phyloP scores from a whole-genome alignment of 2,113 vertebrate genomes.

The Xiphias gladius region DNA sequence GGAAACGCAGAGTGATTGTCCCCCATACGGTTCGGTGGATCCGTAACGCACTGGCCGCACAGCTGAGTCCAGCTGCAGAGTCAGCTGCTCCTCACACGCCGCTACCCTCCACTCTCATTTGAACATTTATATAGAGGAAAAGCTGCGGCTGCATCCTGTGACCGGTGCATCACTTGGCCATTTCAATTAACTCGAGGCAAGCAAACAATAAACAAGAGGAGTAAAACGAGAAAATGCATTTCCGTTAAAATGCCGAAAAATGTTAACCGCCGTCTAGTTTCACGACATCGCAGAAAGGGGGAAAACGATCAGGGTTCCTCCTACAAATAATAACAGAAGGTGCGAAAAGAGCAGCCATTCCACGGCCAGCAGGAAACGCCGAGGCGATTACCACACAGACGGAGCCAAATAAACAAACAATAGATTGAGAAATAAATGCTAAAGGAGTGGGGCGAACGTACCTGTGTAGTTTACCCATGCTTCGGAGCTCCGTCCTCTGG shows the following conservation, averaged over 20 bases:
- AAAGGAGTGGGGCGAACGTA: conserved; percentile 22
- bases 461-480: conserved; percentile 73
- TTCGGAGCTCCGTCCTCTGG: conserved; percentile 37
- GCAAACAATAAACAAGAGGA: not conserved
- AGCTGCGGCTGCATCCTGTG: not conserved
- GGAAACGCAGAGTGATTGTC: conserved; percentile 6
- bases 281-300: not conserved
- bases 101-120: not conserved
- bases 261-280: not conserved
- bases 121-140: not conserved
- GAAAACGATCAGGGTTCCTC: not conserved
- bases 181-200: not conserved
- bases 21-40: conserved; percentile 3
- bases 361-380: not conserved
- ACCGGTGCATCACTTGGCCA: not conserved
- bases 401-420: conserved; percentile 15
- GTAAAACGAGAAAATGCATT: not conserved
- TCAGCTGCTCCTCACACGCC: conserved; percentile 46
- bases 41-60: conserved; percentile 5
- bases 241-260: not conserved
- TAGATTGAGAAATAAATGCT: not conserved
- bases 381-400: not conserved
- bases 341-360: conserved; percentile 25
- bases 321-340: conserved; percentile 40
- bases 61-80: conserved; percentile 53